A percentile compares a stretch with the other conserved stretches of the same genome.
These are phyloP conservation scores for Ptychoptera albimana DNA, from an alignment of 2,888 invertebrate genomes.

Conservation along the genomic window DNA sequence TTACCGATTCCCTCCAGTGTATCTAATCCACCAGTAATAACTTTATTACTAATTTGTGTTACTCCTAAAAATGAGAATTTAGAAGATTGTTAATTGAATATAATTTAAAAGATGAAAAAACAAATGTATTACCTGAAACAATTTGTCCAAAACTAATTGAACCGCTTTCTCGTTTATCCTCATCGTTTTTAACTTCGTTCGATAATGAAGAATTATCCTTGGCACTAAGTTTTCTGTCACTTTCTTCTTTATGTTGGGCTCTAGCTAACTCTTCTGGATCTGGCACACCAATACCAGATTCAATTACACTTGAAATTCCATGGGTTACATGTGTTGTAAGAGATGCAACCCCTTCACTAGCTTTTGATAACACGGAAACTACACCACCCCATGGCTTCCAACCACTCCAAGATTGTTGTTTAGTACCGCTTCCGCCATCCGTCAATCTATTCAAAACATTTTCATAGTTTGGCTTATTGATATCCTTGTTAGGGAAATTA, in stretches of 20 bases:
- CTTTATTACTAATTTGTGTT: slow-evolving; percentile 41
- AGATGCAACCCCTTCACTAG: slow-evolving; percentile 58
- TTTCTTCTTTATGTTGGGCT: slow-evolving; percentile 17
- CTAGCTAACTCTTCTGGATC: slow-evolving; percentile 63
- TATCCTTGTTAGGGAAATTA: slow-evolving; percentile 10
- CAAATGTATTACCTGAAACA: slow-evolving; percentile 6
- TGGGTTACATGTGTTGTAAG: slow-evolving; percentile 69
- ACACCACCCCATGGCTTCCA: slow-evolving; percentile 69
- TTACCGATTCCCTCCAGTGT: slow-evolving; percentile 87
- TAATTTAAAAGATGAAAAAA: not conserved
- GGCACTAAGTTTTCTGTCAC: slow-evolving; percentile 2
- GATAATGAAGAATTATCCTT: slow-evolving; percentile 14
- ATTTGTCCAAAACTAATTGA: slow-evolving; percentile 7
- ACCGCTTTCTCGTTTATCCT: slow-evolving; percentile 4
- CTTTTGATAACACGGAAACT: slow-evolving; percentile 56
- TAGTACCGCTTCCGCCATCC: slow-evolving; percentile 12
- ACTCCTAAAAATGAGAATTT: slow-evolving; percentile 8
- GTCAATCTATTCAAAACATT: not conserved
- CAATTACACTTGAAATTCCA: slow-evolving; percentile 60
- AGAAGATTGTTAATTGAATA: no score
- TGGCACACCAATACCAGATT: slow-evolving; percentile 68
- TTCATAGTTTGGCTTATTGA: not conserved
- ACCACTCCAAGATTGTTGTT: slow-evolving; percentile 27
- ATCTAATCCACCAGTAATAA: slow-evolving; percentile 65
- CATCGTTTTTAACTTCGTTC: slow-evolving; percentile 3